Evolutionary conservation across 2,113 vertebrate genomes (phyloP), one percentile per base, ranked within the genome.

Genomic region (Cryptomyrus ogoouensis): DNA sequence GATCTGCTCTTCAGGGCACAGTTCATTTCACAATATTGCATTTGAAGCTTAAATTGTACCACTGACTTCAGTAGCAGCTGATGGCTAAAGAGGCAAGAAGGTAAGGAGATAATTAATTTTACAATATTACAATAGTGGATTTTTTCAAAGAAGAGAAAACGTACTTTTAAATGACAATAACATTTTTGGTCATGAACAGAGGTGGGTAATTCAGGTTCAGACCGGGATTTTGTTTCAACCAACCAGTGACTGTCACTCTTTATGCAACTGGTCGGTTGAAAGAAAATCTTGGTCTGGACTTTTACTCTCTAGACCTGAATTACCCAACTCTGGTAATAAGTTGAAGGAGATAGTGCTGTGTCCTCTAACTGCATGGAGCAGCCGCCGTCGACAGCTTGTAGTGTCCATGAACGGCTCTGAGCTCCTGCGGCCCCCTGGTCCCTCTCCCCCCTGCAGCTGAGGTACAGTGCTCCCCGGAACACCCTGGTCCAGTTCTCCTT

Each of bases 401-500:
- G 52, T 19, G 5, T 19, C 52, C 17, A 53, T 53, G 17, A 53
- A 53, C 10, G 17, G 49, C 49, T 50, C 49, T 50, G 49, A 50
- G 13, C 49, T 4, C 13, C 13, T 2, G 56, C 0, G 56, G 24
- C 24, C 21, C n/a, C 62, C 62, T 12, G 62, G 1, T 5, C 62
- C 62, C 62, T 7, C 89, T 77, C 1, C 84, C 94, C 92, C 94
- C 89, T 94, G 89, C 93, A 99, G 98, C 95, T 97, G 93, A 97
- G 96, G 95, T 97, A 97, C 70, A 95, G 93, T 0, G 96, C 93
- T 86, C 93, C 96, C 24, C 97, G 96, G 92, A 97, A 98, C 93
- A 98, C 97, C 0, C 91, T 96, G 88, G 95, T 97, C 91, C 97
- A 98, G 90, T 98, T 98, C 95, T 95, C 97, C 62, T 97, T 97